Conservation (phyloP, 2,797 vertebrate species). For the Lutjanus campechanus region DNA sequence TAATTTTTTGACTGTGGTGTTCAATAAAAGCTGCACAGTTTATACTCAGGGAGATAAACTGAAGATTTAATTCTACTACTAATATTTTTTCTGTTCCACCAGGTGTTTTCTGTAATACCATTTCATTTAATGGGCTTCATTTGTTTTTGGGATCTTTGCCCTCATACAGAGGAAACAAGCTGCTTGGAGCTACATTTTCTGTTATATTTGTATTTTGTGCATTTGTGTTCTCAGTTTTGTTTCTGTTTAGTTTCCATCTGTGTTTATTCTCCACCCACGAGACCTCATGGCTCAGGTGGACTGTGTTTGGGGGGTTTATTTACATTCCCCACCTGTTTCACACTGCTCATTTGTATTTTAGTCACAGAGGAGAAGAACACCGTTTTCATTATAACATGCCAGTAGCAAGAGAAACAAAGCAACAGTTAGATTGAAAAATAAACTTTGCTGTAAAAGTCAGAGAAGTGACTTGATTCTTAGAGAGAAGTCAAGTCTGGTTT, state of each 20-base stretch:
- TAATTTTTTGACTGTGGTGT: background rate
- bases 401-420: conserved; percentile 41
- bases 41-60: background rate
- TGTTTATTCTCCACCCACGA: conserved; percentile 15
- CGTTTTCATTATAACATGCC: conserved; percentile 40
- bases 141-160: background rate
- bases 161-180: background rate
- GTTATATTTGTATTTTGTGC: background rate
- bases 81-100: background rate
- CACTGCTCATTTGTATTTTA: conserved; percentile 49
- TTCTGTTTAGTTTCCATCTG: conserved; percentile 33
- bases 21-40: conserved; percentile 10
- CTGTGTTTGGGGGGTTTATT: conserved; percentile 37
- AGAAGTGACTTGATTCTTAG: conserved; percentile 22
- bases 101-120: background rate
- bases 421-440: conserved; percentile 28
- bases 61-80: background rate
- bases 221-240: conserved; percentile 7
- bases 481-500: conserved; percentile 8
- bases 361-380: conserved; percentile 10
- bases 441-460: conserved; percentile 18
- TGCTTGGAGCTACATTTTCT: background rate
- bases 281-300: conserved; percentile 18
- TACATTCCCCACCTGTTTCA: conserved; percentile 47
- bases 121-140: background rate